Percentiles rank a stretch among this genome's conserved stretches.
These are phyloP conservation scores for Caenorhabditis parvicauda DNA, from an alignment of 2,888 invertebrate species.

Conservation along the genomic window DNA sequence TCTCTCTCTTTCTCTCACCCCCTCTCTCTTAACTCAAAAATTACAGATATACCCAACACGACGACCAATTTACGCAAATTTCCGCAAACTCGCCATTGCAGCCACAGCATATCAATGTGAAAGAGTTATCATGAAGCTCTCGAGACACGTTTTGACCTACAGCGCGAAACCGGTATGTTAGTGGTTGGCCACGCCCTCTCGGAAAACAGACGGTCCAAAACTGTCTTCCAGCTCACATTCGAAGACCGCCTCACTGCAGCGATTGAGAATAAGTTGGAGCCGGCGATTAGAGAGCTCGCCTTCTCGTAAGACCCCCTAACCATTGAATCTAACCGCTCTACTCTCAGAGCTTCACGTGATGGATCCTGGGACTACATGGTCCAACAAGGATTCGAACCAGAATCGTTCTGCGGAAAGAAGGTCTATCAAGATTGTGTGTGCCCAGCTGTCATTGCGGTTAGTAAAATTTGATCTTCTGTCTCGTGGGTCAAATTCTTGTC, in stretches of 20 bases:
- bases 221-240: conserved; percentile 23
- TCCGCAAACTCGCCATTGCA: conserved; percentile 31
- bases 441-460: conserved; percentile 32
- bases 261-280: conserved; percentile 24
- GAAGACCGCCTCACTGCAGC: conserved; percentile 19
- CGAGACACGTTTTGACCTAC: conserved; percentile 35
- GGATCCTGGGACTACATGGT: conserved; percentile 40
- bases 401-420: conserved; percentile 28
- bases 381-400: conserved; percentile 39
- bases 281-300: conserved; percentile 23
- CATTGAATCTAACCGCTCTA: neutral
- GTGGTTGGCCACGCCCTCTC: no score
- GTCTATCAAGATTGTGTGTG: conserved; percentile 40
- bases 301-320: neutral
- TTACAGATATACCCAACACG: conserved; percentile 44
- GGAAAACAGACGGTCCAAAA: neutral
- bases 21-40: no score
- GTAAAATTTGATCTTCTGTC: neutral
- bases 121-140: conserved; percentile 20
- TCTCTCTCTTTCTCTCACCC: no score
- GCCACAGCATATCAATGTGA: conserved; percentile 34
- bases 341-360: conserved; percentile 13
- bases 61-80: conserved; percentile 37
- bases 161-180: conserved; percentile 21
- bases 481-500: conserved; percentile 5